Conservation (phyloP, 2,888 invertebrate genomes). For the Folsomia candida region DNA sequence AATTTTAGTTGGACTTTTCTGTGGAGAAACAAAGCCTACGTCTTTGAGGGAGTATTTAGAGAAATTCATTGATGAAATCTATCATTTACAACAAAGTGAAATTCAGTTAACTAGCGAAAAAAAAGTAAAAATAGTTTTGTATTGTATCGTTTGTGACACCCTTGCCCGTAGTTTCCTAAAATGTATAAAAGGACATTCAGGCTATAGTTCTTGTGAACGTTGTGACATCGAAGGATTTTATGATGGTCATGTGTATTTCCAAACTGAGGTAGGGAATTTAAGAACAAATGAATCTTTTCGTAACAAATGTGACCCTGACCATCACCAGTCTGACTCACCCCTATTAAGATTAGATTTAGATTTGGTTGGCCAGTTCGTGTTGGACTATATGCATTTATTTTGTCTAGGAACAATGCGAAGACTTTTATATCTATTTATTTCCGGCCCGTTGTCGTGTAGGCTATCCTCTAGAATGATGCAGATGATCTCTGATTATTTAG, state of each 20-base stretch:
- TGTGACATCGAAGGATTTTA: conserved; percentile 15
- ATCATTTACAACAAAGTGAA: not conserved
- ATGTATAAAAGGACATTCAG: conserved; percentile 15
- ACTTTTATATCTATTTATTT: not conserved
- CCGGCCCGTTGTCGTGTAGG: not conserved
- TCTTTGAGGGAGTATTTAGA: not conserved
- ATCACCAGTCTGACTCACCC: conserved; percentile 9
- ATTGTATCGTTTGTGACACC: conserved; percentile 13
- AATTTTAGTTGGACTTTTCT: not conserved
- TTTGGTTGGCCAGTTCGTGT: not conserved
- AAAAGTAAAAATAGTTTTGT: not conserved
- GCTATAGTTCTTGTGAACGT: conserved; percentile 10
- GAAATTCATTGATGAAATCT: not conserved
- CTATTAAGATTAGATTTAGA: not conserved
- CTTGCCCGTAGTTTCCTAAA: conserved; percentile 23
- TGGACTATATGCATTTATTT: no score
- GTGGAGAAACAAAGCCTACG: not conserved
- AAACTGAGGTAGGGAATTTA: not conserved
- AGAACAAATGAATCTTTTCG: conserved; percentile 10
- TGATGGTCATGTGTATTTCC: not conserved
- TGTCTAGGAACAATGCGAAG: conserved; percentile 14
- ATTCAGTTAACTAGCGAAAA: not conserved
- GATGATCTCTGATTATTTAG: not conserved
- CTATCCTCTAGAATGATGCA: not conserved
- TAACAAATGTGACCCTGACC: not conserved